Evolutionary conservation across 2,888 invertebrate genomes (phyloP), one percentile per base, ranked within the genome.

Genomic region (Chrysopilus asiliformis): DNA sequence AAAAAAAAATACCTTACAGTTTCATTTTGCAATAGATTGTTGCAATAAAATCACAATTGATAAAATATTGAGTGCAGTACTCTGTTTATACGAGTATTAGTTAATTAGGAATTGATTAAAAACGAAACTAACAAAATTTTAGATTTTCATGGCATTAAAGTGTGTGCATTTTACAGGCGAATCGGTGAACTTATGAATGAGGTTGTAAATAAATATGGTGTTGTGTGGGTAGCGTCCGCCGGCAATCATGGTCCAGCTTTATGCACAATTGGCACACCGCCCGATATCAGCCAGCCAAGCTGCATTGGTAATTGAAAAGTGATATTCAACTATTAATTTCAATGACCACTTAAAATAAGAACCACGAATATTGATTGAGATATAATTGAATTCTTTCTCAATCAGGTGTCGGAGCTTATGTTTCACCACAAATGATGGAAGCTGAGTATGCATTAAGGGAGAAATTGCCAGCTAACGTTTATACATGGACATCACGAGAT

Each of bases 391-490:
- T n/a, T n/a, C n/a, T n/a, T n/a, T 24, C 24, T 18, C n/a, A 9
- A 20, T 12, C 55, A 77, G 81, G 83, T 40, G 90, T 97, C 36
- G 95, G 94, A 13, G 97, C 97, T 10, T 95, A 91, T 65, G 90
- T 97, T 42, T 93, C 94, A 0, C 87, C 94, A 0, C 90, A 91
- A 54, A 97, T 97, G 94, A 93, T 93, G 87, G 70, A 79, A 34
- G 90, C 93, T 2, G 90, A 93, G 57, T 95, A 95, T 68, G 85
- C 91, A 0, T 71, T 95, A 68, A 72, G 89, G 30, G 75, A 83
- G 56, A 80, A 79, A 58, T 65, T 85, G 47, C 76, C 84, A 14
- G 82, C 80, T 35, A 86, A 83, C 65, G 82, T 89, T 8, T 97
- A 87, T 65, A 86, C 86, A 29, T 89, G 89, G 89, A 78, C 82